phyloP scores from a whole-genome alignment of 2,888 invertebrate species.

The Chymomyza caudatula region DNA sequence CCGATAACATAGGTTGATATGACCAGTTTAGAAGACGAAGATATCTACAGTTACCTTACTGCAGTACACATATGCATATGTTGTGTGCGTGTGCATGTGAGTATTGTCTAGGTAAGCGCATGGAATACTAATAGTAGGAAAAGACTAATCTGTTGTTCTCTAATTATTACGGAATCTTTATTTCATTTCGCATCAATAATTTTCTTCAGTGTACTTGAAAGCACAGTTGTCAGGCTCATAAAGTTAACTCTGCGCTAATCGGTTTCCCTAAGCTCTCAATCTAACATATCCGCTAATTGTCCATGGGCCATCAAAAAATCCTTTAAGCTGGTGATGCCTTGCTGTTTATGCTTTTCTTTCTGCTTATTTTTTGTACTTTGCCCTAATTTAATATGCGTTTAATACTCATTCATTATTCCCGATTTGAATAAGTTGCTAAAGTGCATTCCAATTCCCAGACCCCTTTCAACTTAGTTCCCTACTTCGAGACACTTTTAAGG shows the following conservation, averaged over 20 bases:
- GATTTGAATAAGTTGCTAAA: constrained; percentile 45
- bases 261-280: not conserved
- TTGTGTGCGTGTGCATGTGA: too few species aligned
- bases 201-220: too few species aligned
- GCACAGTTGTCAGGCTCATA: too few species aligned
- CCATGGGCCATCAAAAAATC: constrained; percentile 16
- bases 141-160: too few species aligned
- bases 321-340: not conserved
- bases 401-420: constrained; percentile 47
- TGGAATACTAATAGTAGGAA: too few species aligned
- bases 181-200: too few species aligned
- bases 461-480: not conserved
- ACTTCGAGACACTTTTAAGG: not conserved
- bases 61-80: too few species aligned
- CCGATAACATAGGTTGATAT: too few species aligned
- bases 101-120: too few species aligned
- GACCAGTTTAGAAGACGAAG: too few species aligned
- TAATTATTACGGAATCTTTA: too few species aligned
- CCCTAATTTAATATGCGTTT: constrained; percentile 50
- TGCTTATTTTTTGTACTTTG: not conserved
- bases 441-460: constrained; percentile 38
- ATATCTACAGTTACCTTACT: too few species aligned
- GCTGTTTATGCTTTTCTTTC: not conserved
- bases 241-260: not conserved
- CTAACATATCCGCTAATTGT: constrained; percentile 32